Evolutionary conservation across 2,888 invertebrate species (phyloP).

Genomic region (Drosophila eohydei): DNA sequence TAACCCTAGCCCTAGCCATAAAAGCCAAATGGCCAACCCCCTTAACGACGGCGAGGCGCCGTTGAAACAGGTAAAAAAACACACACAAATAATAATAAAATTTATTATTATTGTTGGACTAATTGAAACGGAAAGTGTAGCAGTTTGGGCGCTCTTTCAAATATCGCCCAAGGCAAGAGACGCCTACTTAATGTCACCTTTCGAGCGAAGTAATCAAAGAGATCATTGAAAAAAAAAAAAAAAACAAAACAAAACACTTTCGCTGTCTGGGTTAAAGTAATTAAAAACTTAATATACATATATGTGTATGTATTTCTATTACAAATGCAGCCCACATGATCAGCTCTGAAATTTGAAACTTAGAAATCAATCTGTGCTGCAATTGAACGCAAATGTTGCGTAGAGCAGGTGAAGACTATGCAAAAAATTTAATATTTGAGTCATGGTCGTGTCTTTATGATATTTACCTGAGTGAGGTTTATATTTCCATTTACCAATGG

Average conservation of each 20-base stretch:
- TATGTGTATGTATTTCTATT: background rate
- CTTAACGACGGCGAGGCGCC: constrained; percentile 46
- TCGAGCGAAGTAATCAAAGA: constrained; percentile 53
- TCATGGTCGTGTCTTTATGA: constrained; percentile 24
- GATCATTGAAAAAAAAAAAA: constrained; percentile 5
- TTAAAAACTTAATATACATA: background rate
- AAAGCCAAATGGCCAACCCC: constrained; percentile 53
- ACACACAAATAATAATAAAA: background rate
- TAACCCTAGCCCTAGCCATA: constrained; percentile 42
- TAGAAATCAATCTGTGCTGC: constrained; percentile 25
- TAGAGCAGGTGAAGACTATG: constrained; percentile 2
- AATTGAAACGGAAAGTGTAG: constrained; percentile 51
- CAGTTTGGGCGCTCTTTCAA: constrained; percentile 11
- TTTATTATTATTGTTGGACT: constrained; percentile 30
- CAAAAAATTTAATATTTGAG: constrained; percentile 30
- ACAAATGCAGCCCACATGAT: constrained; percentile 6
- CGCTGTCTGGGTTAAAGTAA: constrained; percentile 34
- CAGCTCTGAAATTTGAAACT: constrained; percentile 36
- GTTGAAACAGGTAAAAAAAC: constrained; percentile 30
- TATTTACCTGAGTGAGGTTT: background rate
- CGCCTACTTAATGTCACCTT: constrained; percentile 70
- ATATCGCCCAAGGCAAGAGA: constrained; percentile 47
- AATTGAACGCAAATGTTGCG: constrained; percentile 17
- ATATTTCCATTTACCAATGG: background rate
- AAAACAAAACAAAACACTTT: constrained; percentile 52